A percentile compares a stretch with the other conserved stretches of the same genome.
Conservation (phyloP, 2,113 vertebrate species). For the Cepphus grylle region DNA sequence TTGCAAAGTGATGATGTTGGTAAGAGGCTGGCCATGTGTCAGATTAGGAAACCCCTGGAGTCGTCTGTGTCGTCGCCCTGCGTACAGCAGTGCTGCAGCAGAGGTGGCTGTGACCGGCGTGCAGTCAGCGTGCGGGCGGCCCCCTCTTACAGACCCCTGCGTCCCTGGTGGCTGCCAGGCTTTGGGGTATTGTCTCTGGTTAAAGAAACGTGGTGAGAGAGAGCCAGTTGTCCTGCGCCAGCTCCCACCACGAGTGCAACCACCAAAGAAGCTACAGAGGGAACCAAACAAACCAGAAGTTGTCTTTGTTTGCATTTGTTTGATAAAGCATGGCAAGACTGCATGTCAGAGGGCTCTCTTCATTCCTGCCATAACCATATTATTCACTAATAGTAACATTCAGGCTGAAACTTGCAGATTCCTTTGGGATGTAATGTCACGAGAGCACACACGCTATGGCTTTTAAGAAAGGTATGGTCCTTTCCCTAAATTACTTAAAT, state of each 20-base stretch:
- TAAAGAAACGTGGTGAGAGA: neutral
- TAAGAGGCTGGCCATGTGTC: neutral
- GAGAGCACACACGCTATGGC: neutral
- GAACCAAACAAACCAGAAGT: neutral
- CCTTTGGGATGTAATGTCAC: neutral
- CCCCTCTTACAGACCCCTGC: no score
- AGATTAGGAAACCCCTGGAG: neutral
- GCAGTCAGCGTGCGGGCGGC: neutral
- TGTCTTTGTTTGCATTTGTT: neutral
- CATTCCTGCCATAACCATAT: neutral
- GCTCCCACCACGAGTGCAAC: neutral
- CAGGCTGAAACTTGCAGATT: neutral
- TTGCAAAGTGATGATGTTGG: neutral
- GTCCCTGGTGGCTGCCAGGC: neutral
- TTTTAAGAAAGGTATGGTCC: neutral
- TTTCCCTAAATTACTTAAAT: neutral
- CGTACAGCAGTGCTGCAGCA: neutral
- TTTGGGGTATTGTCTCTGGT: neutral
- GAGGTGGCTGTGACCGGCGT: neutral
- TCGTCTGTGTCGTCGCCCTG: neutral
- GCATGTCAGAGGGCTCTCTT: rapidly evolving
- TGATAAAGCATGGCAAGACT: neutral
- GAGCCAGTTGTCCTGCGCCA: neutral
- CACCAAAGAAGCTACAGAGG: neutral
- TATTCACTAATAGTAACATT: neutral